These are phyloP conservation scores for Coendou prehensilis DNA, from an alignment of 2,797 vertebrate genomes.

Conservation along the genomic window DNA sequence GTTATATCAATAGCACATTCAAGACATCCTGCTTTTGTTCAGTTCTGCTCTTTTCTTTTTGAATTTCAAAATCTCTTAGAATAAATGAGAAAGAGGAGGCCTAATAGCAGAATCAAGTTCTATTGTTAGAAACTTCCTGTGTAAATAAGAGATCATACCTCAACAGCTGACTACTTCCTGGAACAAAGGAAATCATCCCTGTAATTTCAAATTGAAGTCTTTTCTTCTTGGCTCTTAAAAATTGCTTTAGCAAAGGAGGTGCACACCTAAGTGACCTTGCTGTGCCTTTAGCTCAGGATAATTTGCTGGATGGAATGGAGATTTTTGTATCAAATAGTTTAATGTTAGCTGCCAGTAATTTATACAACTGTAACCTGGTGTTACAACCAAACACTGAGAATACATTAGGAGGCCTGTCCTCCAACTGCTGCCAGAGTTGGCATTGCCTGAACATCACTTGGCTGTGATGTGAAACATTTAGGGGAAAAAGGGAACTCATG, in stretches of 20 bases:
- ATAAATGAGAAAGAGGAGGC: conserved; percentile 66
- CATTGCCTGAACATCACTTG: neutral
- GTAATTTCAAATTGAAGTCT: conserved; percentile 70
- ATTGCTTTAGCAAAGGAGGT: conserved; percentile 75
- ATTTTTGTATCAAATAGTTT: conserved; percentile 27
- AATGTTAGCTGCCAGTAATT: neutral
- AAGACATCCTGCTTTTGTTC: conserved; percentile 67
- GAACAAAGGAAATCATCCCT: conserved; percentile 79
- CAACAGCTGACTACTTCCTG: conserved; percentile 49
- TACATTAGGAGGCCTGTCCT: neutral
- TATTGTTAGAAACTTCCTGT: conserved; percentile 80
- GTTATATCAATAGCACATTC: conserved; percentile 67
- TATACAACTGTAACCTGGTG: neutral
- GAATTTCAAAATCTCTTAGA: conserved; percentile 71
- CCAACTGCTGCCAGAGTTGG: neutral
- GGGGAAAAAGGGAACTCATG: neutral
- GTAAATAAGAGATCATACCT: conserved; percentile 72
- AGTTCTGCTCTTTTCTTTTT: conserved; percentile 48
- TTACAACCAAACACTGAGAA: conserved; percentile 5
- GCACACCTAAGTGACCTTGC: neutral
- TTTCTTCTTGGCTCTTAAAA: conserved; percentile 81
- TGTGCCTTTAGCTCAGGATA: neutral
- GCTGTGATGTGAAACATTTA: neutral
- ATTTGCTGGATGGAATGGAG: neutral
- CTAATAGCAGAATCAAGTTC: conserved; percentile 77